phyloP scores from a whole-genome alignment of 2,888 invertebrate genomes.

The Cephus sareptanus region DNA sequence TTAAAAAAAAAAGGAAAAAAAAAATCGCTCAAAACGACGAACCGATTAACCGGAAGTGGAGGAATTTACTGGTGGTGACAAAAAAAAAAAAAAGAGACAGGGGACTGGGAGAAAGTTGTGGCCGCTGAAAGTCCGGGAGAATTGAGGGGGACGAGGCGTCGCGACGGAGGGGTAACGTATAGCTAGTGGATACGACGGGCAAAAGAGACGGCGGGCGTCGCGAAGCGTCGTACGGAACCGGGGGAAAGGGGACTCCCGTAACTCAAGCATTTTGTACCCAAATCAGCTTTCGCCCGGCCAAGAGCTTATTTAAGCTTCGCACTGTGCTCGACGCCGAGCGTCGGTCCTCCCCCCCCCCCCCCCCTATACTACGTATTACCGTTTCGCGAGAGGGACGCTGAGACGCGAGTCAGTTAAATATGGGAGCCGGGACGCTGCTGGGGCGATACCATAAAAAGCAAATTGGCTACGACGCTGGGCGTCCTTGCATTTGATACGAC shows the following conservation, averaged over 20 bases:
- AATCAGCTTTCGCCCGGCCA: conserved; percentile 2
- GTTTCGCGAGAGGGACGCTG: too few species aligned
- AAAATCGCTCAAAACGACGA: too few species aligned
- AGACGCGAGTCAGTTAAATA: too few species aligned
- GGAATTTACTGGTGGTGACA: too few species aligned
- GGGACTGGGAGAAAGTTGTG: background rate
- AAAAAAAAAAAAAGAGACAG: too few species aligned
- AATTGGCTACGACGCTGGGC: background rate
- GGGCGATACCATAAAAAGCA: background rate
- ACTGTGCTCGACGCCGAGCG: background rate
- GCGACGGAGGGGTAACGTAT: background rate
- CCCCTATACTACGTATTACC: too few species aligned
- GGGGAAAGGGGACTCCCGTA: background rate
- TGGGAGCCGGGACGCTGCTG: too few species aligned
- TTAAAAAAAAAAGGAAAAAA: too few species aligned
- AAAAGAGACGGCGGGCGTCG: conserved; percentile 4
- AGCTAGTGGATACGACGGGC: background rate
- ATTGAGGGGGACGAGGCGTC: background rate
- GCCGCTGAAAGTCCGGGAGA: background rate
- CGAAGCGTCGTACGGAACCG: background rate
- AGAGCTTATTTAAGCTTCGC: conserved; percentile 5
- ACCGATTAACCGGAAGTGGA: too few species aligned
- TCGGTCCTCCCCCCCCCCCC: background rate
- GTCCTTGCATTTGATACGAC: background rate
- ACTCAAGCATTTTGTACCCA: conserved; percentile 5